Conservation (phyloP, 2,797 vertebrate genomes). For the Ctenopoma multispine region DNA sequence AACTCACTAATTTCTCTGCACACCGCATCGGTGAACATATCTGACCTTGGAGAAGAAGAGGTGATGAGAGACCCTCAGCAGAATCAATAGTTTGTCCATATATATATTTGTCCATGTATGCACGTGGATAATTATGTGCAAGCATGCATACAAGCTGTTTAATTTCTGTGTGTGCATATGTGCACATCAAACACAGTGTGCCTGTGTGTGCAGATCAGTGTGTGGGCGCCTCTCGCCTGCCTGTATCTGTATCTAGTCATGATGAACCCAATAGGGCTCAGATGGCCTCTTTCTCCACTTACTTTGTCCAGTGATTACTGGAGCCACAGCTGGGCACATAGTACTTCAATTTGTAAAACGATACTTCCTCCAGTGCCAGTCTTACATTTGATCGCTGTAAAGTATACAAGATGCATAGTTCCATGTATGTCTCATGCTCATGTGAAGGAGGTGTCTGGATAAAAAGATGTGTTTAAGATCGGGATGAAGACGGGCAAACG, state of each 20-base stretch:
- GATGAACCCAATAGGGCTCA: constrained; percentile 58
- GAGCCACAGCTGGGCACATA: constrained; percentile 51
- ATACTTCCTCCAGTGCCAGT: constrained; percentile 62
- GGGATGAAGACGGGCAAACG: constrained; percentile 42
- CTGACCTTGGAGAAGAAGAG: constrained; percentile 53
- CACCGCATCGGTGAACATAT: constrained; percentile 60
- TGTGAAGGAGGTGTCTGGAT: constrained; percentile 40
- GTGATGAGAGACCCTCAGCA: constrained; percentile 40
- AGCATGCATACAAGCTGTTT: constrained; percentile 65
- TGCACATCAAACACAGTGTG: constrained; percentile 62
- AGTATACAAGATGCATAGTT: constrained; percentile 61
- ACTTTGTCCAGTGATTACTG: constrained; percentile 49
- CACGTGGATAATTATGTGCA: constrained; percentile 48
- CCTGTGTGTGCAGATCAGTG: constrained; percentile 65
- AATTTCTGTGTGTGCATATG: constrained; percentile 48
- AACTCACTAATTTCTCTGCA: constrained; percentile 47
- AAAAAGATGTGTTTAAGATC: constrained; percentile 42
- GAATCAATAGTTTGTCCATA: constrained; percentile 43
- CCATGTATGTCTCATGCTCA: constrained; percentile 51
- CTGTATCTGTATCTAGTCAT: constrained; percentile 59
- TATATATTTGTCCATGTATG: constrained; percentile 59
- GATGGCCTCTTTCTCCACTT: constrained; percentile 47
- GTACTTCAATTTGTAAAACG: constrained; percentile 56
- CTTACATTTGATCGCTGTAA: constrained; percentile 69
- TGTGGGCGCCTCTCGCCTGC: constrained; percentile 45